Conservation (phyloP, 2,797 vertebrate genomes). For the Falco berigora region DNA sequence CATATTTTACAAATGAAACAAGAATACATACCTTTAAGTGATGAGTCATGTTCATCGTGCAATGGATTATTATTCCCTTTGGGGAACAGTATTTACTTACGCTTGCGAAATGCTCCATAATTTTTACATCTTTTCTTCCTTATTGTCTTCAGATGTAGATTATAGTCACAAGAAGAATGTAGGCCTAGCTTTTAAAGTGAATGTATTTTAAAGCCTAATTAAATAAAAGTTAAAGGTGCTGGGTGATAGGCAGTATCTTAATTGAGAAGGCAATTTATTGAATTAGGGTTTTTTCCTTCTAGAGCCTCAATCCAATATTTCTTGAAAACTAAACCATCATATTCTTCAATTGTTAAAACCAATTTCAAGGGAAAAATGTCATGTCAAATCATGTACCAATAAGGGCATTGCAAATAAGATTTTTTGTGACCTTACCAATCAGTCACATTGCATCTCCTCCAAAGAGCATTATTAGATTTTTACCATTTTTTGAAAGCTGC, state of each 20-base stretch:
- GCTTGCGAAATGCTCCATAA: constrained; percentile 23
- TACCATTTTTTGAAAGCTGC: constrained; percentile 75
- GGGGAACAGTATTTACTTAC: constrained; percentile 9
- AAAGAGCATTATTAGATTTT: constrained; percentile 77
- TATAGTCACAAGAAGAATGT: background rate
- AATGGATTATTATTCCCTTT: constrained; percentile 38
- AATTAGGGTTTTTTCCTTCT: constrained; percentile 72
- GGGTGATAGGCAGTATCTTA: constrained; percentile 60
- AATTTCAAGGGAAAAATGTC: constrained; percentile 80
- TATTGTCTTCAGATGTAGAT: constrained; percentile 1
- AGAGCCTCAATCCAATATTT: constrained; percentile 75
- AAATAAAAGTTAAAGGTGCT: constrained; percentile 65
- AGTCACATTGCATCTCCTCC: constrained; percentile 77
- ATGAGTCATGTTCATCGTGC: constrained; percentile 43
- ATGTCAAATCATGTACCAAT: constrained; percentile 76
- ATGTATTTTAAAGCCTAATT: constrained; percentile 57
- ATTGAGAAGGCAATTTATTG: constrained; percentile 71
- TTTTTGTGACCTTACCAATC: constrained; percentile 78
- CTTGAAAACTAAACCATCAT: constrained; percentile 71
- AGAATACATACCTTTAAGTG: constrained; percentile 46
- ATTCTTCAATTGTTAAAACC: constrained; percentile 78
- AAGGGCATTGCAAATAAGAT: constrained; percentile 78
- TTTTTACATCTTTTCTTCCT: constrained; percentile 10
- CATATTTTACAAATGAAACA: constrained; percentile 49
- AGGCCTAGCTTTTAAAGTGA: constrained; percentile 23